Base-by-base conservation (phyloP, 64 coral and sea anemone genomes). In the Dendronephthya gigantea region DNA sequence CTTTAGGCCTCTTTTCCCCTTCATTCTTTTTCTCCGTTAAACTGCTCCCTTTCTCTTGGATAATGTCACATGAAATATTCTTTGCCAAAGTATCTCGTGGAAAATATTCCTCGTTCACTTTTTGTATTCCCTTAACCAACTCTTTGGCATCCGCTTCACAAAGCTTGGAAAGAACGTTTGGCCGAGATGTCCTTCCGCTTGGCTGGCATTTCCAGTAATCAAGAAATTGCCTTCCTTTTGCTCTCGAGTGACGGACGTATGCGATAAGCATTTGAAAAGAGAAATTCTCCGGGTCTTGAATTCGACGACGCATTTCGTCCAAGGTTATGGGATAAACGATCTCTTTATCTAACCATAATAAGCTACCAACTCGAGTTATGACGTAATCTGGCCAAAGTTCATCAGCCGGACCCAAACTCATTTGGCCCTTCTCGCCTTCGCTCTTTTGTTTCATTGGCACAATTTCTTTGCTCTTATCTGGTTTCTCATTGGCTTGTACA, bases 251-350 rank as follows among this genome's bases (percentile, higher is more conserved):
- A 0, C 72, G 72, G 9, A 79, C 72, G 22, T 79, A 79, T 9
- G 72, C 72, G 25, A 79, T 79, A 16, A 79, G 72, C 72, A 79
- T 79, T 79, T 79, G 72, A 39, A 79, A 79, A 12, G 72, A 79
- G 29, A 79, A 79, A 79, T 79, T 79, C 36, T 79, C 72, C 7
- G 72, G 72, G 29, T 79, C 72, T 19, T 79, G 72, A 79, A 79
- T 39, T 8, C 72, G 30, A 33, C 72, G 25, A 15, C 72, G 72
- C 30, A 79, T 39, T 79, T 79, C 72, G 0, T 79, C 72, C 8
- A 79, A 79, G 15, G 72, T 79, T 79, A 79, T 39, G 15, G 72
- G 72, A 34, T 79, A 79, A 0, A 79, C 36, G 6, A 79, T 29
- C 0, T 79, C 72, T 79, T 39, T 79, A 39, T 39, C 72, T 8